Evolutionary conservation across 2,888 invertebrate genomes (phyloP).

Genomic region (Dioctria linearis): DNA sequence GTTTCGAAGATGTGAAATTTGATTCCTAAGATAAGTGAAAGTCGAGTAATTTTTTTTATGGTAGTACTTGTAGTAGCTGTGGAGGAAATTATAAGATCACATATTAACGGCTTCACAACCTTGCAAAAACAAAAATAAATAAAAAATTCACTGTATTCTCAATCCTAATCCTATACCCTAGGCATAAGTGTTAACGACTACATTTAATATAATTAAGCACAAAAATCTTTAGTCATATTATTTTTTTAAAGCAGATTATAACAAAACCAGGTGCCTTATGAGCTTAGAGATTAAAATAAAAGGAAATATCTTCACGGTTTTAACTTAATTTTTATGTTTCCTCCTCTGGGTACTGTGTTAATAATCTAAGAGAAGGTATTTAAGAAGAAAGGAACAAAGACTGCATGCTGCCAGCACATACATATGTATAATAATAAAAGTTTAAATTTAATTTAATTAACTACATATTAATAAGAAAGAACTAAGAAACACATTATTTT

Average conservation of each 20-base stretch:
- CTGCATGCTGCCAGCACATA: too few relatives aligned
- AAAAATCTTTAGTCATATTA: constrained; percentile 27
- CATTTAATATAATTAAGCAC: constrained; percentile 7
- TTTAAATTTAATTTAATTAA: too few relatives aligned
- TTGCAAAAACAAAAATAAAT: neutral
- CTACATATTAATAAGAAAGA: too few relatives aligned
- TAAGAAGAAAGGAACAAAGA: neutral
- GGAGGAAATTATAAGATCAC: too few relatives aligned
- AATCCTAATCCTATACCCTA: neutral
- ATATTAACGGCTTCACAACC: too few relatives aligned
- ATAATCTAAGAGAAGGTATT: neutral
- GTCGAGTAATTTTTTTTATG: neutral
- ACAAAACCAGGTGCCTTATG: constrained; percentile 35
- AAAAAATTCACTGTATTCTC: neutral
- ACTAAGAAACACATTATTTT: neutral
- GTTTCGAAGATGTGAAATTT: constrained; percentile 13
- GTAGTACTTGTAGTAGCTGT: too few relatives aligned
- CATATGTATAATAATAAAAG: too few relatives aligned
- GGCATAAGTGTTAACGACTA: neutral
- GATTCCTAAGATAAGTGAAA: constrained; percentile 28
- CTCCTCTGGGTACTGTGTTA: neutral
- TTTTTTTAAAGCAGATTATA: constrained; percentile 27
- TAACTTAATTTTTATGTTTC: neutral
- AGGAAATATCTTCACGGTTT: constrained; percentile 13
- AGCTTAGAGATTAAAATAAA: constrained; percentile 3